Base-by-base conservation (phyloP, 2,113 vertebrate species). In the Corythaixoides concolor region DNA sequence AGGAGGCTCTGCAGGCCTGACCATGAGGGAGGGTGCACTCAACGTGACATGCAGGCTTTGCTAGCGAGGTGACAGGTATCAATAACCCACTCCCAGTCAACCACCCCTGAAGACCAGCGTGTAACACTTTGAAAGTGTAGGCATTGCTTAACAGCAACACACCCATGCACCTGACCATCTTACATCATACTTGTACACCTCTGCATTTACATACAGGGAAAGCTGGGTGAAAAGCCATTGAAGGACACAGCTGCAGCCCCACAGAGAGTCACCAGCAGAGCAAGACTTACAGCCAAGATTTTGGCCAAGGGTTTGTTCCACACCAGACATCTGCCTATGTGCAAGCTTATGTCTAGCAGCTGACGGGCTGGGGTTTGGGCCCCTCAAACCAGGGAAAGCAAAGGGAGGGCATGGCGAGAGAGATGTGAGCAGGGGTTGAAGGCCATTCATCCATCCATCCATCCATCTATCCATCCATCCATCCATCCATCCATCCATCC, bases 151-250 rank as follows among this genome's bases (percentile, higher is more conserved):
- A 47, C 2, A 55, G 56, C 74, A 74, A 60, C 47, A 52, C 56
- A 32, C 10, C 20, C 35, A 2, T 0, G 1, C 56, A 30, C 12
- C 32, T 35, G 50, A 52, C 45, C n/a, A 15, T 37, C 66, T 74
- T 41, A 15, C 1, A 0, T 28, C 32, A 62, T 0, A 0, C 24
- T 58, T 0, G 1, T n/a, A 12, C 60, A 50, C 8, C 27, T 62
- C 69, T 72, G 50, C 0, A 0, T 52, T 63, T 37, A 52, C 19
- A 45, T 41, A 27, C 2, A 5, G 17, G 26, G 24, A 47, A 52
- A 13, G 5, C 4, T 19, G 1, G 0, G 3, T 39, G 16, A 13
- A 63, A 67, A 43, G 37, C 5, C 2, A 0, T 6, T 56, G 53
- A 76, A 35, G 18, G 20, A 32, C 37, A 55, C 15, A 63, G 21